A percentile compares a stretch with the other conserved stretches of the same genome.
Evolutionary conservation across 1,140 invertebrate genomes (phyloP).

Genomic region (Calliopsis andreniformis): DNA sequence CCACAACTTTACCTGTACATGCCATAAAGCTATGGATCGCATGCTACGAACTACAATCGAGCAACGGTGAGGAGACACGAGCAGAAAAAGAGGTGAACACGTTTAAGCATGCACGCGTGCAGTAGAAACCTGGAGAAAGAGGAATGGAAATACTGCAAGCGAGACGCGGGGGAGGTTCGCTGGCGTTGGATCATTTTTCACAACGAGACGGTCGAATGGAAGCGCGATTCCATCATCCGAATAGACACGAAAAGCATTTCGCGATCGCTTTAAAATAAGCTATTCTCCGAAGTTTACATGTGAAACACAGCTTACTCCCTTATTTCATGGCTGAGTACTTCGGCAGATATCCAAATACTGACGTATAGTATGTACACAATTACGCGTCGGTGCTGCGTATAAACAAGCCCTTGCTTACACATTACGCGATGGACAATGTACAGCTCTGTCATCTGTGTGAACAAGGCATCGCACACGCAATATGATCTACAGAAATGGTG

Average conservation of each 20-base stretch:
- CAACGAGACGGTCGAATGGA: conserved; percentile 67
- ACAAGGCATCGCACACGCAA: too few species aligned
- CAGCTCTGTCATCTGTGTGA: too few species aligned
- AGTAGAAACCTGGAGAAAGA: neutral
- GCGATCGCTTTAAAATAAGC: conserved; percentile 78
- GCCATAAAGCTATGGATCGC: too few species aligned
- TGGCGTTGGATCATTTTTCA: conserved; percentile 62
- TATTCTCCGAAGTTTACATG: conserved; percentile 75
- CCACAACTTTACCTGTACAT: too few species aligned
- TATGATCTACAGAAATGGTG: too few species aligned
- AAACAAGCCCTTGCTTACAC: too few species aligned
- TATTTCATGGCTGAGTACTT: conserved; percentile 68
- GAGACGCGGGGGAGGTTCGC: conserved; percentile 16
- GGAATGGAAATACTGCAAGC: conserved; percentile 29
- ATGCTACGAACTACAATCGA: too few species aligned
- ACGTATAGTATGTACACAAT: conserved; percentile 9
- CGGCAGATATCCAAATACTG: conserved; percentile 1
- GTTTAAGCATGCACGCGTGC: neutral
- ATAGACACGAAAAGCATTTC: conserved; percentile 76
- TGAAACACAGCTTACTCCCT: conserved; percentile 67
- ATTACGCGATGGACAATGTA: too few species aligned
- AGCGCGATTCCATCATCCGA: conserved; percentile 74
- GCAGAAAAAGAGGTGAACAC: too few species aligned
- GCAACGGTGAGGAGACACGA: too few species aligned
- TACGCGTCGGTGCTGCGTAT: conserved; percentile 10